These are phyloP conservation scores for Coptodon rendalli DNA, from an alignment of 2,113 vertebrate species.

Conservation along the genomic window DNA sequence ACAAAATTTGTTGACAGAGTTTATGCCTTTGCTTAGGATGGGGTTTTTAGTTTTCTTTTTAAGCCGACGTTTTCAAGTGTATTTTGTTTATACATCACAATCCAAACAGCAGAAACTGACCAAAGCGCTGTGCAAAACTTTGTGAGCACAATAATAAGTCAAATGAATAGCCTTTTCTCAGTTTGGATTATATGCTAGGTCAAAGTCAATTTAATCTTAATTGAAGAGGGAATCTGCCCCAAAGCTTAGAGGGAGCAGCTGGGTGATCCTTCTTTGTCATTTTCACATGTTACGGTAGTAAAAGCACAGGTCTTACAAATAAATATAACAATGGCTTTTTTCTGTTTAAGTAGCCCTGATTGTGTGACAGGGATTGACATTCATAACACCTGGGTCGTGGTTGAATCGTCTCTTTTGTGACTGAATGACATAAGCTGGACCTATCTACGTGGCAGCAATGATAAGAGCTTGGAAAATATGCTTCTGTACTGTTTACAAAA, in stretches of 20 bases:
- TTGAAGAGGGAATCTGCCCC: background rate
- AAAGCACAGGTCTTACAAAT: background rate
- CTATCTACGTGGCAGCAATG: background rate
- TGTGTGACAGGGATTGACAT: background rate
- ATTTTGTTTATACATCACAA: background rate
- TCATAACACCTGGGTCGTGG: background rate
- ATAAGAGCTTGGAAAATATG: background rate
- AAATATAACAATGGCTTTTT: background rate
- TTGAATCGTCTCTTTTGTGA: background rate
- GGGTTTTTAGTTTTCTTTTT: background rate
- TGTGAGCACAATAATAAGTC: background rate
- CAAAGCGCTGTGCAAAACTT: background rate
- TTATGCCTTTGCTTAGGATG: background rate
- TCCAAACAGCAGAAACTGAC: background rate
- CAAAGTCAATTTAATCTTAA: background rate
- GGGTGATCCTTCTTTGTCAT: background rate
- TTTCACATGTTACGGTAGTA: background rate
- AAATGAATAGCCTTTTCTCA: background rate
- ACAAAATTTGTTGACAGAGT: background rate
- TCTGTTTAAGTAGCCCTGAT: background rate
- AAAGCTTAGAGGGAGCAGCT: background rate
- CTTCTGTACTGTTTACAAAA: background rate
- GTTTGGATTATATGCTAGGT: background rate
- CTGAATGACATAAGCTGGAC: background rate
- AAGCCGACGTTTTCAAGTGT: background rate